These are phyloP conservation scores for Ommatoiulus sabulosus DNA, from an alignment of 2,888 invertebrate species.

Conservation along the genomic window DNA sequence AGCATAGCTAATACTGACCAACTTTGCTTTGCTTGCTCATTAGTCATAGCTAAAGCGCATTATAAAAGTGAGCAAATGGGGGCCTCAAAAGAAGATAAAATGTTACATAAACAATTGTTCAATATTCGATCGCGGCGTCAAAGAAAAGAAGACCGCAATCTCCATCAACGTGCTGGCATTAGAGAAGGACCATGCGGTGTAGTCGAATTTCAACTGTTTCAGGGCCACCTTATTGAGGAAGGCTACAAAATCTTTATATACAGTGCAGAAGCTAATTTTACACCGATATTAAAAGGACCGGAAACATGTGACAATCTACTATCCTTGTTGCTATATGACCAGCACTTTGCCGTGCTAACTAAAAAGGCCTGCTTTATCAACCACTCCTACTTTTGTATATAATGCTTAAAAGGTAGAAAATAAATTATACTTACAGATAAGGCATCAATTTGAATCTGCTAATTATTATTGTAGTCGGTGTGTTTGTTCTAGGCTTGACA, in stretches of 20 bases:
- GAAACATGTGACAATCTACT: background rate
- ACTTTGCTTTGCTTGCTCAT: background rate
- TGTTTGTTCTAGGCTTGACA: no score
- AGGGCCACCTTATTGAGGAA: background rate
- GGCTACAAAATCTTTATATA: background rate
- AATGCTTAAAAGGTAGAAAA: no score
- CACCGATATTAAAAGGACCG: background rate
- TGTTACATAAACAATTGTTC: background rate
- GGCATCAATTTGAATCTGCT: no score
- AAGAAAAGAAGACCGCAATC: background rate
- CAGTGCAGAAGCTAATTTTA: background rate
- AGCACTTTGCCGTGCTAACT: background rate
- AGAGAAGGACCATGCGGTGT: background rate
- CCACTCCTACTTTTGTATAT: no score
- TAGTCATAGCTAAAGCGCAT: background rate
- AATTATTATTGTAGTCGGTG: no score
- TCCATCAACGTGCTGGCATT: background rate
- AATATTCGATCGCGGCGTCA: background rate
- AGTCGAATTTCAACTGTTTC: background rate
- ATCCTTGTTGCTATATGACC: background rate
- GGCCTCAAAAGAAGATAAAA: background rate
- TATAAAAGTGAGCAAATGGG: background rate
- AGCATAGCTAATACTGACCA: background rate
- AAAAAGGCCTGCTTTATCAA: no score
- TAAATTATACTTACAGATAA: background rate